Evolutionary conservation across 1,140 invertebrate genomes (phyloP), one percentile per base, ranked within the genome.

Genomic region (Tetragonula clypearis): DNA sequence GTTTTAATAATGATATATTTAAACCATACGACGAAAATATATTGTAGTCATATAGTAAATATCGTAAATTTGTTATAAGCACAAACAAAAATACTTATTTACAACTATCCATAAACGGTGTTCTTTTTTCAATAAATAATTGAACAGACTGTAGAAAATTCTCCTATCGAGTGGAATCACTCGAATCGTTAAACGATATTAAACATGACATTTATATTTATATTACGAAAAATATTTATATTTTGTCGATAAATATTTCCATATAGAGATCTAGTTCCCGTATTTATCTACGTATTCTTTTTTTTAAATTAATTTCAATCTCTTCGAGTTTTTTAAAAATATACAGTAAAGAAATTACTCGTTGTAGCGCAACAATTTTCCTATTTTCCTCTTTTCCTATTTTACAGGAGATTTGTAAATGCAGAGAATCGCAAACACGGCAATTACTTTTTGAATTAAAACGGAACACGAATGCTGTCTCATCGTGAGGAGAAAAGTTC

Each of bases 381-480:
- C 17, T 14, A 58, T 35, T 75, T 58, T 30, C 30, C 30, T 30
- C 30, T 19, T 68, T 68, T 68, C 8, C 17, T 14, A 58, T 35
- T 75, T 21, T 21, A 21, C 2, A 30, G 53, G 17, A 66, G n/a
- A 19, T 17, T 78, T 15, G 0, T 1, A 11, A 6, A 19, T 49
- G 41, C 41, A 49, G 41, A 49, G 41, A 68, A 68, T 23, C 3
- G 65, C 21, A 1, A 15, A 35, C 55, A 68, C 41, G 62, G 55
- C 21, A 17, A 79, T 79, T 68, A 35, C 65, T 68, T 55, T 55
- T 30, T 19, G 26, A 68, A n/a, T 68, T 79, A 66, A 49, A 62
- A 15, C 9, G 53, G 6, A 23, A 74, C 12, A 49, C 17, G 23
- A n/a, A 72, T 11, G 69, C 35, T n/a, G 12, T 41, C 12, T 53